Conservation (phyloP, 1,140 invertebrate species). For the Pygmarrhopalites habei region DNA sequence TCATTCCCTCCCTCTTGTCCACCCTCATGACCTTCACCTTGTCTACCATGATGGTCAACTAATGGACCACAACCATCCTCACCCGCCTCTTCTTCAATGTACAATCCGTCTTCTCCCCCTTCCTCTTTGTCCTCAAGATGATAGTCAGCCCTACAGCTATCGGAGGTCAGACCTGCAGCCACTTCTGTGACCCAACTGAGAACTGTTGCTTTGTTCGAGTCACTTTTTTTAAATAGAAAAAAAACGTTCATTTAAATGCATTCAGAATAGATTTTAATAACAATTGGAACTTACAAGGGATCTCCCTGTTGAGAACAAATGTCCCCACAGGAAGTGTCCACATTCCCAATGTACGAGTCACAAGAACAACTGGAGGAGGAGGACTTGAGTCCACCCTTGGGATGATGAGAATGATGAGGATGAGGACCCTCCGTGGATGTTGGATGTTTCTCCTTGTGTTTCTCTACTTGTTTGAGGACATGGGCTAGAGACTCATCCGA, state of each 20-base stretch:
- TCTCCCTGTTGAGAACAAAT: not conserved
- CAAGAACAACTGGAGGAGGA: conserved; percentile 3
- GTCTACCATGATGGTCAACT: not conserved
- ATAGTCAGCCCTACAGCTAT: no score
- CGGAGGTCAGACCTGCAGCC: not conserved
- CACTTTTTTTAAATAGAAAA: no score
- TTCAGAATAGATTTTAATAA: not conserved
- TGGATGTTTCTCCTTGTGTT: not conserved
- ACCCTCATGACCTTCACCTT: not conserved
- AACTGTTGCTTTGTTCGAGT: not conserved
- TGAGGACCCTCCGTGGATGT: not conserved
- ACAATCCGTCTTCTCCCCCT: not conserved
- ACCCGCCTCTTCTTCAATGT: not conserved
- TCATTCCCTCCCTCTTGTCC: not conserved
- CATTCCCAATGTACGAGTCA: not conserved
- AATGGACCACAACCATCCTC: conserved; percentile 7
- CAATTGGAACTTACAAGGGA: not conserved
- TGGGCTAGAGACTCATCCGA: conserved; percentile 1
- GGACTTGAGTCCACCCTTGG: no score
- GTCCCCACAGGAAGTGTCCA: not conserved
- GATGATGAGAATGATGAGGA: no score
- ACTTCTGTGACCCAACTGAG: conserved; percentile 12
- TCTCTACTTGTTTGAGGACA: conserved; percentile 3
- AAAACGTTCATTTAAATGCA: no score
- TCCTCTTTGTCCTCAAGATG: not conserved